Percentiles rank a stretch among this genome's conserved stretches.
Conservation (phyloP, 2,113 vertebrate species). For the Pteronura brasiliensis region DNA sequence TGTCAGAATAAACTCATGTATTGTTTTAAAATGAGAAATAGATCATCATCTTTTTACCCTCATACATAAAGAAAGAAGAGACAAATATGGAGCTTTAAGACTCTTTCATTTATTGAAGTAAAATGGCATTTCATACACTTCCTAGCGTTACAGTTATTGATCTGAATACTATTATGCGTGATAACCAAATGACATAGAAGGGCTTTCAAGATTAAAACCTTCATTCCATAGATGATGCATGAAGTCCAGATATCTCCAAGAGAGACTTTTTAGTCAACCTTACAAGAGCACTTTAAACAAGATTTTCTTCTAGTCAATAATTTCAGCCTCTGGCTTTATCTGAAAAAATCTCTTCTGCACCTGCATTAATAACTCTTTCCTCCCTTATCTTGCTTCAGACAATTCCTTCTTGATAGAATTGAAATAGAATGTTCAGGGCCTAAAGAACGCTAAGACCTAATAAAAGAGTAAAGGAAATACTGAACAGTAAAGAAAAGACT, state of each 20-base stretch:
- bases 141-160: neutral
- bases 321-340: neutral
- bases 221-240: neutral
- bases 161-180: neutral
- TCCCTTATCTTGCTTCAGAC: neutral
- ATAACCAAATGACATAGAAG: constrained; percentile 1
- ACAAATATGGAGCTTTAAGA: neutral
- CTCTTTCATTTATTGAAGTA: neutral
- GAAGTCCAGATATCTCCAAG: neutral
- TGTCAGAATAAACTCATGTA: neutral
- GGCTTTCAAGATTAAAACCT: neutral
- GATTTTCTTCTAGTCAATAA: constrained; percentile 38
- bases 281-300: neutral
- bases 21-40: constrained; percentile 40
- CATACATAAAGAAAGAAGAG: neutral
- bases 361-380: neutral
- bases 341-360: neutral
- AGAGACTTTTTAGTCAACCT: constrained; percentile 5
- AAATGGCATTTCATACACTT: neutral
- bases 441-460: neutral
- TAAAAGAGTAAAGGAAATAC: neutral
- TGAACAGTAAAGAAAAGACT: neutral
- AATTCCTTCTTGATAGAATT: neutral
- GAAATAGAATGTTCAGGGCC: neutral
- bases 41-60: neutral